Percentiles rank a stretch among this genome's conserved stretches.
Conservation (phyloP, 2,113 vertebrate genomes). For the Gadus macrocephalus region DNA sequence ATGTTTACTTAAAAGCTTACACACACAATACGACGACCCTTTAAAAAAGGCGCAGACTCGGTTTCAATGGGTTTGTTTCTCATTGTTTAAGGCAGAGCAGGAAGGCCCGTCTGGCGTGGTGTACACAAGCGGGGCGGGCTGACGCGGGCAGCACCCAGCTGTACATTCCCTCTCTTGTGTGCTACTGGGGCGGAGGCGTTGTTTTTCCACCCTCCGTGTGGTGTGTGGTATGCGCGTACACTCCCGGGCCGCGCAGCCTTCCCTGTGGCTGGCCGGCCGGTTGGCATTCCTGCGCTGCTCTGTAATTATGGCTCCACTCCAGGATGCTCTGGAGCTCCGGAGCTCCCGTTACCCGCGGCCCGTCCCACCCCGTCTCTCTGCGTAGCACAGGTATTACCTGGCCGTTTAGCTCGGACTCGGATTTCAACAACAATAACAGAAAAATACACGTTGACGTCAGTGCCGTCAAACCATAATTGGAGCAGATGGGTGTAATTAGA, state of each 20-base stretch:
- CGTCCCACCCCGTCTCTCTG: constrained; percentile 7
- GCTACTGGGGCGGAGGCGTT: no score
- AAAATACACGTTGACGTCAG: constrained; percentile 8
- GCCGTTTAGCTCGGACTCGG: constrained; percentile 22
- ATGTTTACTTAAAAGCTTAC: no score
- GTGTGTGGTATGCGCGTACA: neutral
- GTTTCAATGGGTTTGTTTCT: no score
- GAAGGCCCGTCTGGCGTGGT: no score
- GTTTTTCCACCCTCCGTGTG: neutral
- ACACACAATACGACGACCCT: no score
- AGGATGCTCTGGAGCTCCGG: constrained; percentile 25
- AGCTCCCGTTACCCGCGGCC: constrained; percentile 1
- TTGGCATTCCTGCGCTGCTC: constrained; percentile 65
- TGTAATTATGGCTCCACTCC: constrained; percentile 66
- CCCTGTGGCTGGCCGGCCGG: constrained; percentile 48
- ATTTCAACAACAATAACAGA: constrained; percentile 46
- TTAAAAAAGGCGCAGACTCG: no score
- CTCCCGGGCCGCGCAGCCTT: neutral
- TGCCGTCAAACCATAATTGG: neutral
- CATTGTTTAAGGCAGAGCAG: no score
- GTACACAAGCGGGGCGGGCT: no score
- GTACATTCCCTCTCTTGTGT: no score
- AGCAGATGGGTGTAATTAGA: neutral
- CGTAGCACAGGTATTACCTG: constrained; percentile 34
- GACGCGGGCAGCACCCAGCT: no score